Base-by-base conservation (phyloP, 1,140 invertebrate species). In the Drosophila pruinosa region DNA sequence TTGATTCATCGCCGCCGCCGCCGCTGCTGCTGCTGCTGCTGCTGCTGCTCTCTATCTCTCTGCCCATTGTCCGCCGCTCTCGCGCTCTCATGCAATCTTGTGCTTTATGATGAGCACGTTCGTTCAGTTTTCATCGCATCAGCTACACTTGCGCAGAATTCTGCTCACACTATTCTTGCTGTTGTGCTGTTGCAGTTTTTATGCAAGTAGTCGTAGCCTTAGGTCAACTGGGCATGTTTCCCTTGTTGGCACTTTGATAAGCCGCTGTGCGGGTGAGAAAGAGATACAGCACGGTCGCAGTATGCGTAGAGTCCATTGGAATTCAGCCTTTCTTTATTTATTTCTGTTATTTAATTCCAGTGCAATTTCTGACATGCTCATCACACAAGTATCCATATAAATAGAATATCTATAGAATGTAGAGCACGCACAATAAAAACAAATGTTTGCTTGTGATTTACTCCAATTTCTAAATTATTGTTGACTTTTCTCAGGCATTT, bases 101-200 rank as follows among this genome's bases (percentile, higher is more conserved):
- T 63, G 65, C 52, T 38, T 70, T 64, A 52, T 74, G 69, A 62
- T 24, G 48, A 38, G 22, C 24, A 41, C 28, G 39, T 81, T 70
- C 65, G 57, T 65, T 57, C 0, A 67, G 73, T 70, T 71, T 56
- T 12, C 47, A 43, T 17, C n/a, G 53, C 31, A 34, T 34, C 31
- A 12, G 73, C 62, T 81, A 73, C 81, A 86, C 77, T 86, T 86
- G 81, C 81, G 81, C 81, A 77, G 65, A 43, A 48, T 50, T 72
- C 52, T 71, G 56, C 28, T 50, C 3, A 6, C 39, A 24, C 15
- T 43, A 3, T 45, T 43, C 12, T 22, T 38, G 53, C 45, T 47
- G 14, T 54, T n/a, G n/a, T n/a, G n/a, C n/a, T 78, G 62, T 67
- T 74, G 43, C 41, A 45, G 26, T 19, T 41, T 45, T 67, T 41